Evolutionary conservation across 2,888 invertebrate genomes (phyloP).

Genomic region (Synergus laeviventris): DNA sequence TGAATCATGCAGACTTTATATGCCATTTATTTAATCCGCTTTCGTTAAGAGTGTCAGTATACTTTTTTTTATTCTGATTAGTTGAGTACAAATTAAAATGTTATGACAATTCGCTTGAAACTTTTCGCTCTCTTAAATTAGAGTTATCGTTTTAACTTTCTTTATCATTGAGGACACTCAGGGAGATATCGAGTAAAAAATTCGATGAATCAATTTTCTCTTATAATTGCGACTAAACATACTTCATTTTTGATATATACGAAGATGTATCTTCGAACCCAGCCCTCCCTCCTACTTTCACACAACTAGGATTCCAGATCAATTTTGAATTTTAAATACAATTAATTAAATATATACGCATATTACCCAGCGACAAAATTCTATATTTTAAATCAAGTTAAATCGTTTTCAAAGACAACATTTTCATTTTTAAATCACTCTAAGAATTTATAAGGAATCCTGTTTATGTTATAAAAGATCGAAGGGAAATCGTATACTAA

Average conservation of each 20-base stretch:
- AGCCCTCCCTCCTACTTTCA: neutral
- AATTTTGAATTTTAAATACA: neutral
- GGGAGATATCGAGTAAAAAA: constrained; percentile 29
- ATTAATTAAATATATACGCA: neutral
- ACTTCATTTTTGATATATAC: constrained; percentile 11
- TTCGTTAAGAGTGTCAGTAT: constrained; percentile 35
- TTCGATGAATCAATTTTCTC: constrained; percentile 27
- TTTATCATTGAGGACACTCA: constrained; percentile 28
- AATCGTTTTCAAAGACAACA: neutral
- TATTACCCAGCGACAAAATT: constrained; percentile 12
- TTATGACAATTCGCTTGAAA: constrained; percentile 5
- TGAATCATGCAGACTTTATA: constrained; percentile 35
- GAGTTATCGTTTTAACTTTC: constrained; percentile 23
- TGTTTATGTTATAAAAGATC: constrained; percentile 8
- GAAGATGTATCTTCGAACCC: constrained; percentile 10
- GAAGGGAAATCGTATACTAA: constrained; percentile 6
- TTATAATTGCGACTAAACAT: constrained; percentile 28
- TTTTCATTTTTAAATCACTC: neutral
- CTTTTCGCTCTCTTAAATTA: constrained; percentile 18
- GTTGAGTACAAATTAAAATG: constrained; percentile 25
- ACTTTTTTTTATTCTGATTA: neutral
- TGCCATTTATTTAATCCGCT: constrained; percentile 2
- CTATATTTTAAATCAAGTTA: constrained; percentile 5
- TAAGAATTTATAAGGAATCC: neutral
- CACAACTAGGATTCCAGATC: constrained; percentile 11